A percentile compares a stretch with the other conserved stretches of the same genome.
These are phyloP conservation scores for Petrolisthes cinctipes DNA, from an alignment of 2,888 invertebrate genomes.

Conservation along the genomic window DNA sequence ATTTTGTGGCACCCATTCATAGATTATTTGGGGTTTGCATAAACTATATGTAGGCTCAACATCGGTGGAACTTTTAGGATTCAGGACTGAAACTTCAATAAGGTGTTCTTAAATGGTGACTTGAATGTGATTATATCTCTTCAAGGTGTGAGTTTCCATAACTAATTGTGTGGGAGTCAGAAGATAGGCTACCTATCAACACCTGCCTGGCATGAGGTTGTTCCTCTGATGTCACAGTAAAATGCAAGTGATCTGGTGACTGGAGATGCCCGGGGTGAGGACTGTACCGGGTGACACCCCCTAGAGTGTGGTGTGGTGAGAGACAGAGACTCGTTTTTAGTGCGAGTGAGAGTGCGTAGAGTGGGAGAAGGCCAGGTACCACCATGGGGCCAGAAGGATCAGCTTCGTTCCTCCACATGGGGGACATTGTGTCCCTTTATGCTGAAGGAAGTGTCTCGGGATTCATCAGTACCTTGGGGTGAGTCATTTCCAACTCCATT, in stretches of 20 bases:
- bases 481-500: conserved; percentile 69
- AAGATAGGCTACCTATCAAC: no score
- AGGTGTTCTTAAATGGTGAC: no score
- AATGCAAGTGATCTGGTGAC: not conserved
- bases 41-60: no score
- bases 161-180: no score
- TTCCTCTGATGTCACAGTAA: no score
- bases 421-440: conserved; percentile 97
- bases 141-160: no score
- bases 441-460: conserved; percentile 96
- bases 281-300: not conserved
- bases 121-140: no score
- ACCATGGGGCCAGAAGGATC: conserved; percentile 75
- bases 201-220: no score
- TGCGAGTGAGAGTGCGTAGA: conserved; percentile 2
- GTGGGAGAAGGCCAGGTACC: not conserved
- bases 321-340: conserved; percentile 8
- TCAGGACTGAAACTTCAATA: no score
- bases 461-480: conserved; percentile 98
- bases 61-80: no score
- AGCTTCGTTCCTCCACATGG: conserved; percentile 94
- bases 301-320: not conserved
- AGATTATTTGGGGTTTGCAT: no score
- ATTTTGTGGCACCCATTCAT: no score
- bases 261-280: not conserved